Evolutionary conservation across 2,888 invertebrate species (phyloP), one percentile per base, ranked within the genome.

Genomic region (Serripes groenlandicus): DNA sequence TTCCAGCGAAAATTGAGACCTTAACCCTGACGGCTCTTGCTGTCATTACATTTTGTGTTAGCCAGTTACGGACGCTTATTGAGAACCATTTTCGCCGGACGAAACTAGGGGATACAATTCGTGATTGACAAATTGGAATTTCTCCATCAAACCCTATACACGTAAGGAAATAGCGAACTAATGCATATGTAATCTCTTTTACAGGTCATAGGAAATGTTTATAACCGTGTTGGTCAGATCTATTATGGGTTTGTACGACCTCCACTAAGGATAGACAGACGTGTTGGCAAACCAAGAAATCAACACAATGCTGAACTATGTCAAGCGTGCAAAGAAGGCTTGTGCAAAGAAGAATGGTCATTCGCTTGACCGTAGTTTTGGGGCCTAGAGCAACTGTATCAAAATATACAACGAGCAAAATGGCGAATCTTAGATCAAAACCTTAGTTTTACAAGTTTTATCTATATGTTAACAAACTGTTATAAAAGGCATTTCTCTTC

Each of bases 291-390:
- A 87, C 95, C 95, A 3, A 88, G 94, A 32, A 94, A 94, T 72
- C 95, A 95, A 68, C 95, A 95, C 88, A 95, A 95, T 85, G 89
- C 93, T 3, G 93, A 93, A 26, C 91, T 95, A 37, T 95, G 95
- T 84, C 95, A 95, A 89, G 95, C 95, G 3, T 95, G 95, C 83
- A 92, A 93, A 76, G 95, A 95, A 78, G 95, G 95, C 9, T 88
- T 92, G 3, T 93, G 93, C 79, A 91, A 90, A 76, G 93, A 93
- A 73, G 92, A 93, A 81, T 93, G 92, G 93, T 89, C 92, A 28
- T 92, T 93, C 74, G 86, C 91, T 56, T 92, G 92, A 92, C 66
- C 66, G 26, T 42, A 42, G 35, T 11, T 15, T 37, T 18, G 9
- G 26, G 21, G 9, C 66, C 28, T 66, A 66, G 66, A 42, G 42